These are phyloP conservation scores for Planiliza haematocheilus DNA, from an alignment of 2,113 vertebrate species.

Conservation along the genomic window DNA sequence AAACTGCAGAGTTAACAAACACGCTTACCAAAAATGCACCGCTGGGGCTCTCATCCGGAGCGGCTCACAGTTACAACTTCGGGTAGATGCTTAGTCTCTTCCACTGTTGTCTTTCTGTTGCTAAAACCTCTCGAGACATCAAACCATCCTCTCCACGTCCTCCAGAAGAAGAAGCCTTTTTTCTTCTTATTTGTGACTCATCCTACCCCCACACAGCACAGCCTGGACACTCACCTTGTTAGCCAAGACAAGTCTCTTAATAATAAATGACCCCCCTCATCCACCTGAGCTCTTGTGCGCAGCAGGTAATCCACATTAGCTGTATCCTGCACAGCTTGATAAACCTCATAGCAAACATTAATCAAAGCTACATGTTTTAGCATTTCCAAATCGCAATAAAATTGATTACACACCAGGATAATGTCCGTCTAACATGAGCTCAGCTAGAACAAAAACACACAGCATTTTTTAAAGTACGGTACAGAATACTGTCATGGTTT, in stretches of 20 bases:
- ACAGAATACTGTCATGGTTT: too few relatives aligned
- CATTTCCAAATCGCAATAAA: conserved; percentile 1
- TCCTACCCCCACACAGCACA: not conserved
- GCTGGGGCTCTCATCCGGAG: conserved; percentile 17
- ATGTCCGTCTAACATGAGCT: too few relatives aligned
- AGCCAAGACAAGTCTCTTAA: conserved; percentile 27
- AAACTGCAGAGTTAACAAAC: conserved; percentile 47
- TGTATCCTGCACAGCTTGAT: not conserved
- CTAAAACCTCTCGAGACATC: conserved; percentile 8
- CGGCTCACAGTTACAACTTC: conserved; percentile 22
- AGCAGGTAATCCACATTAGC: conserved; percentile 12
- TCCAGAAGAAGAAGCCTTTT: not conserved
- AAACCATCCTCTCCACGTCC: not conserved
- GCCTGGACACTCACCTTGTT: conserved; percentile 14
- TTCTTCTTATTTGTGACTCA: not conserved
- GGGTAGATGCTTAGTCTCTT: conserved; percentile 29
- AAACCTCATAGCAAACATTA: not conserved
- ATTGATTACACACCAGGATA: not conserved
- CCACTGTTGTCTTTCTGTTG: conserved; percentile 5
- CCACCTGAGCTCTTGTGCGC: conserved; percentile 20
- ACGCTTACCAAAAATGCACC: conserved; percentile 29
- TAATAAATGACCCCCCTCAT: conserved; percentile 44
- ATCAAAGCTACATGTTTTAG: not conserved
- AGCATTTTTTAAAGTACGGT: too few relatives aligned
- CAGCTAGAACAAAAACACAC: too few relatives aligned